Evolutionary conservation across 2,113 vertebrate species (phyloP), one percentile per base, ranked within the genome.

Genomic region (Zosterops japonicus): DNA sequence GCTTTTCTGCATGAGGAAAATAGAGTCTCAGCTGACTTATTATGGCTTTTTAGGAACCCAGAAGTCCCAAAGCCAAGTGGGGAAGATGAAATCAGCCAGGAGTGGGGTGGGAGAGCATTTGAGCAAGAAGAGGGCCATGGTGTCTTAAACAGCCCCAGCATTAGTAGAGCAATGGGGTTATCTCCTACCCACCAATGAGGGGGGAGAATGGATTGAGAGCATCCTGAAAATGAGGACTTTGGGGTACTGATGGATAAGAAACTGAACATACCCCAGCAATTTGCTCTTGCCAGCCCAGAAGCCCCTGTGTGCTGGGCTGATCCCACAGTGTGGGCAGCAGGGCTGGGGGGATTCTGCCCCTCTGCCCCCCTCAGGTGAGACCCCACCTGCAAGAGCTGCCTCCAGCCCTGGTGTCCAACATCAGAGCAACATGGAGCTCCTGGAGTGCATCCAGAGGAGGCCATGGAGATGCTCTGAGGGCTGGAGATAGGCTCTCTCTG

Each of bases 111-210:
- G 25, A 81, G 20, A 82, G 24, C 27, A 83, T 35, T 28, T 29
- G 36, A 60, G 24, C 5, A 10, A 75, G 75, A 55, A 60, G 33
- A 12, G 13, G 17, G 31, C 5, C 5, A 8, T 2, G 0, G 4
- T 20, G 4, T 18, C 25, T 50, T 50, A 18, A 83, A 39, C 6
- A 2, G 3, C 24, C 7, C 6, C 27, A 22, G 24, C 13, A 4
- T 20, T 56, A n/a, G 5, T 0, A 5, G 15, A 25, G 36, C 3
- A 4, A 27, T 46, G 6, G 17, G 10, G 12, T 22, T 14, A 24
- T 39, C 23, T 28, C 14, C n/a, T 31, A 14, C 31, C 18, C 14
- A 55, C 5, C 17, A 27, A 0, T 36, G 33, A 2, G 1, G 3
- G 3, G 9, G 11, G 23, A 11, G 5, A n/a, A 61, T 46, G 15